A percentile compares a stretch with the other conserved stretches of the same genome.
These are phyloP conservation scores for Neoarius graeffei DNA, from an alignment of 2,113 vertebrate species.

Conservation along the genomic window DNA sequence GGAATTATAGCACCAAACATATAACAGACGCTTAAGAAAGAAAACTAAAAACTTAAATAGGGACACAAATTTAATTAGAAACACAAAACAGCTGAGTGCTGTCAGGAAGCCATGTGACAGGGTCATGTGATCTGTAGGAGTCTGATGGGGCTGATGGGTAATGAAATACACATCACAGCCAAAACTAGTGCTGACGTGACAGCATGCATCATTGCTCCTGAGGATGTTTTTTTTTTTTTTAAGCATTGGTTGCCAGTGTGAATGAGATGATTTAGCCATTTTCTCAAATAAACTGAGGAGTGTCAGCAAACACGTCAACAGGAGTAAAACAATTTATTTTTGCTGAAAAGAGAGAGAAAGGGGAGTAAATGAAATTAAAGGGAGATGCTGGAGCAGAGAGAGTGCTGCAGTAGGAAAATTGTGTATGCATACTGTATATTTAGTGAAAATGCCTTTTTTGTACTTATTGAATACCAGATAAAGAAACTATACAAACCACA, in stretches of 20 bases:
- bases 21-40: not conserved
- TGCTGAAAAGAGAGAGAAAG: not conserved
- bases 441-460: not conserved
- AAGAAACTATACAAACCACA: not conserved
- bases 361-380: constrained; percentile 32
- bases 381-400: not conserved
- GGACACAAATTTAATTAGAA: not conserved
- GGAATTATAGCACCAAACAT: not conserved
- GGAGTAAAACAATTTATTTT: not conserved
- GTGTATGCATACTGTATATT: not conserved
- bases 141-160: not conserved
- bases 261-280: constrained; percentile 12
- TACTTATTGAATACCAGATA: not conserved
- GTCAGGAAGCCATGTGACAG: not conserved
- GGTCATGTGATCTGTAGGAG: not conserved
- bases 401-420: constrained; percentile 7
- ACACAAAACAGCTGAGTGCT: not conserved
- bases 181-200: not conserved
- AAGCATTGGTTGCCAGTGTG: not conserved
- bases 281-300: constrained; percentile 18
- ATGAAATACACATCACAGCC: not conserved
- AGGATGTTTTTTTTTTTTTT: not conserved
- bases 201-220: not conserved
- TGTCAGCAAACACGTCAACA: constrained; percentile 30
- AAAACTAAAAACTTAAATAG: not conserved